Conservation (phyloP, 2,888 invertebrate species). For the Gisinianus flammeolus region DNA sequence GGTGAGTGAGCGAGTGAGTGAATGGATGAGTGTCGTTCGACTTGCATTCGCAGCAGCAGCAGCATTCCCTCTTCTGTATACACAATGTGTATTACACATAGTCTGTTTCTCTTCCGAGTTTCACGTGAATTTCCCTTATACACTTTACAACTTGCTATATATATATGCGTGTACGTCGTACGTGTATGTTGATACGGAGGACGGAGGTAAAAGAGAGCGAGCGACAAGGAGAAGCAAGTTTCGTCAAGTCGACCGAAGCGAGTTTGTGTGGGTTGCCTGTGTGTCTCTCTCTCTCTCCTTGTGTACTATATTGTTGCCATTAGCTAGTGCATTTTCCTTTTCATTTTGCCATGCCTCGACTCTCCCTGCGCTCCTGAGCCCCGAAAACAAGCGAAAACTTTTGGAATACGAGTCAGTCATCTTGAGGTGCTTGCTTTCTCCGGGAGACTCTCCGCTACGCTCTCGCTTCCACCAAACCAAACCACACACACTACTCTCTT, state of each 20-base stretch:
- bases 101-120: neutral
- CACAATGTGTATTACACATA: neutral
- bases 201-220: neutral
- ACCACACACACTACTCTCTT: neutral
- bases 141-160: too few relatives aligned
- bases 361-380: slow-evolving; percentile 1
- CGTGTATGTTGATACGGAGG: neutral
- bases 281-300: neutral
- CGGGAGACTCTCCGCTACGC: slow-evolving; percentile 28
- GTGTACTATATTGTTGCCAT: neutral
- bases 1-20: neutral
- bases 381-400: slow-evolving; percentile 34
- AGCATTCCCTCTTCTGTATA: neutral
- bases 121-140: too few relatives aligned
- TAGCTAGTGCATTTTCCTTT: neutral
- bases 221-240: neutral
- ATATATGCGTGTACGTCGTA: neutral
- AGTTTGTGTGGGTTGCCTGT: slow-evolving; percentile 22
- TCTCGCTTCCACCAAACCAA: neutral
- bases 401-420: slow-evolving; percentile 36
- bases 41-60: neutral
- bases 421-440: slow-evolving; percentile 47
- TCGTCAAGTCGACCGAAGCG: slow-evolving; percentile 25
- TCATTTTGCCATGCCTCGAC: slow-evolving; percentile 22
- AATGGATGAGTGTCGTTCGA: neutral